Base-by-base conservation (phyloP, 2,888 invertebrate genomes). In the Synergus gifuensis region DNA sequence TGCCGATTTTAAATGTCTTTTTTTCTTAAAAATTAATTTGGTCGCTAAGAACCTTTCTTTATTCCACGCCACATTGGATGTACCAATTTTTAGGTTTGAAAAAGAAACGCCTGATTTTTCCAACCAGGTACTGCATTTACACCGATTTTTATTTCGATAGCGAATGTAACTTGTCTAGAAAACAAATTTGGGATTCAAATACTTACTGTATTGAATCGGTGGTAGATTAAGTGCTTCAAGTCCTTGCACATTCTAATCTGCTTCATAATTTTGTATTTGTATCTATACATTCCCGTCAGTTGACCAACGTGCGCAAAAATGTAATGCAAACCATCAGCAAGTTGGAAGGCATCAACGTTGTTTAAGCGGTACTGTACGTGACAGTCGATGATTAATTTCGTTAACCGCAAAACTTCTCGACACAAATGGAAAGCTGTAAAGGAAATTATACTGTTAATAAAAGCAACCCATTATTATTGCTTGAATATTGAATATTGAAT, bases 221-320 rank as follows among this genome's bases (percentile, higher is more conserved):
- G 99, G 93, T 99, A 99, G 88, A 99, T 98, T 85, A 99, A 94
- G 94, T 99, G 99, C 91, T 99, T 99, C 87, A 99, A 93, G 93
- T 99, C 99, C 93, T 99, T 99, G 94, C 99, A 99, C 99, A 99
- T 99, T 76, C 99, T 94, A 87, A 99, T 99, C 93, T 99, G 99
- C 89, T 98, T 94, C 99, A 99, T 99, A 78, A 99, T 94, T 92
- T 99, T 99, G 93, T 99, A 99, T 90, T 98, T 98, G 94, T 99
- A 99, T 44, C 99, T 95, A 93, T 99, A 99, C 99, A 99, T 99
- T 92, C 99, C 99, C 0, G 99, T 99, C 81, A 99, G 93, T 92
- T 99, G 99, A 0, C 99, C 99, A 11, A 99, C 99, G 90, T 99
- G 99, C 0, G 99, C 98, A 92, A 99, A 99, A 83, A 99, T 98